Evolutionary conservation across 2,888 invertebrate species (phyloP).

Genomic region (Meiosimyza platycephala): DNA sequence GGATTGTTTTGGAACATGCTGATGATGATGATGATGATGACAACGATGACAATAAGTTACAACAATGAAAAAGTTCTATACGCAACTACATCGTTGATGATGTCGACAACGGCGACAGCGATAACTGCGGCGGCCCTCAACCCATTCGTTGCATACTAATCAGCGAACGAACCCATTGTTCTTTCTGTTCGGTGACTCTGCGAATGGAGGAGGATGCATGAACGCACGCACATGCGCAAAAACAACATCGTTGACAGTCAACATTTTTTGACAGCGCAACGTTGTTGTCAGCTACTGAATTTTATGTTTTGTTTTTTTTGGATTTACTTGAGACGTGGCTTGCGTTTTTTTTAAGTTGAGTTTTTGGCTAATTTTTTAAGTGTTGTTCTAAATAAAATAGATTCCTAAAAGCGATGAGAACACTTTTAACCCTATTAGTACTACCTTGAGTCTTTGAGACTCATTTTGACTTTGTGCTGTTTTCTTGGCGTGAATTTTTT

Average conservation of each 20-base stretch:
- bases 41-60: not conserved
- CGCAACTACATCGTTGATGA: not conserved
- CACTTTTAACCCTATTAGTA: too few species aligned
- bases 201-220: not conserved
- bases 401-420: too few species aligned
- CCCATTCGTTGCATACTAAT: slow-evolving; percentile 26
- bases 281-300: too few species aligned
- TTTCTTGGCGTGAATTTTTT: too few species aligned
- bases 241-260: not conserved
- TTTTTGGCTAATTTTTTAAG: too few species aligned
- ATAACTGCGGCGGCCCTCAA: slow-evolving; percentile 15
- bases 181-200: not conserved
- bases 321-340: too few species aligned
- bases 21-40: not conserved
- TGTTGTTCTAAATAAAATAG: too few species aligned
- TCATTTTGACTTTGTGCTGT: too few species aligned
- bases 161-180: slow-evolving; percentile 23
- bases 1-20: slow-evolving; percentile 3
- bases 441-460: too few species aligned
- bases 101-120: not conserved
- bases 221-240: not conserved
- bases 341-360: too few species aligned
- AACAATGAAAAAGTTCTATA: slow-evolving; percentile 19
- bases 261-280: not conserved
- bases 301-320: too few species aligned